Evolutionary conservation across 2,113 vertebrate genomes (phyloP).

Genomic region (Crotalus helleri): DNA sequence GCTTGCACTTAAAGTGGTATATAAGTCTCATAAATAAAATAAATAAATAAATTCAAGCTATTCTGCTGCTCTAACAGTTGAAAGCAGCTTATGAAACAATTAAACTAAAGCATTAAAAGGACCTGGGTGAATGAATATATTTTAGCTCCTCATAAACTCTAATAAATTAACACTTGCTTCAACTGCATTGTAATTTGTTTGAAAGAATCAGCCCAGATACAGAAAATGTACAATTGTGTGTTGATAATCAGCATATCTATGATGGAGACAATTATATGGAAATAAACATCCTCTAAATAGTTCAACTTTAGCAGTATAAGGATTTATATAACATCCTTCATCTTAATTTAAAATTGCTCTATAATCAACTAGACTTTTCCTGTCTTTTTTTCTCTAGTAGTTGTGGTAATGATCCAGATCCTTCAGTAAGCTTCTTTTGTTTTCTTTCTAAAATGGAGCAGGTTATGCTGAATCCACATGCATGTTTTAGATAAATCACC

Average conservation of each 20-base stretch:
- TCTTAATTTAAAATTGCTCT: background rate
- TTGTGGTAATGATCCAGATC: background rate
- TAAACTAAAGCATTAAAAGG: background rate
- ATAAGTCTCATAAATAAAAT: too few species aligned
- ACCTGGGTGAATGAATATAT: background rate
- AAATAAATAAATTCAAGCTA: background rate
- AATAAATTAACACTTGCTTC: background rate
- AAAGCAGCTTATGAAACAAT: background rate
- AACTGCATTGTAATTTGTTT: background rate
- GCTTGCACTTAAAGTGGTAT: too few species aligned
- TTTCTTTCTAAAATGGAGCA: background rate
- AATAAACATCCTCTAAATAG: background rate
- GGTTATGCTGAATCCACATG: background rate
- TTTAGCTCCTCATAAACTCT: background rate
- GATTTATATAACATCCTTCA: background rate
- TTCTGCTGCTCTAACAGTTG: background rate
- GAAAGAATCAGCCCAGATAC: background rate
- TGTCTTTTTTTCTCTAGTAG: background rate
- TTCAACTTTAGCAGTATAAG: background rate
- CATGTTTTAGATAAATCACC: background rate
- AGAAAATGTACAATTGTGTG: background rate
- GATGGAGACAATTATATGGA: background rate
- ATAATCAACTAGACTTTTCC: background rate
- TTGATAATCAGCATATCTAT: background rate
- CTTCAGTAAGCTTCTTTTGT: background rate